A percentile compares a stretch with the other conserved stretches of the same genome.
These are phyloP conservation scores for Anolis carolinensis DNA, from an alignment of 2,113 vertebrate genomes.

Conservation along the genomic window DNA sequence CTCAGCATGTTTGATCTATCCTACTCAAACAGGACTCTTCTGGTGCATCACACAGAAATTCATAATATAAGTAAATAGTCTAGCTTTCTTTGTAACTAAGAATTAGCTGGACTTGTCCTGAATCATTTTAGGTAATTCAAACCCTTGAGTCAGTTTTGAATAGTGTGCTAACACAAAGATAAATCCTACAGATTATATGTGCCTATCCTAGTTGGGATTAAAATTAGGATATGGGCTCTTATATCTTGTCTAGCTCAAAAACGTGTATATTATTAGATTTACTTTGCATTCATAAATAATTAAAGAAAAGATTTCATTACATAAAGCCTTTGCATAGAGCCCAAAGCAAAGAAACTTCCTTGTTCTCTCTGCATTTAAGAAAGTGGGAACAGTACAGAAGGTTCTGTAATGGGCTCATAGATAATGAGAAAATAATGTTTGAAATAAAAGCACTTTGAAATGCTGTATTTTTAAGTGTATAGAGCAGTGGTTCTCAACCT, in stretches of 20 bases:
- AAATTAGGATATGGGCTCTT: too few species aligned
- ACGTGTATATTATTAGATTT: neutral
- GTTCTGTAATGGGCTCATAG: neutral
- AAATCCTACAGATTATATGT: too few species aligned
- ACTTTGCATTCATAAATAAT: neutral
- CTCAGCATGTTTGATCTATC: too few species aligned
- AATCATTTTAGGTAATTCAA: neutral
- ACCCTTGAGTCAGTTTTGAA: too few species aligned
- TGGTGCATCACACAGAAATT: neutral
- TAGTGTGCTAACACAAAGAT: too few species aligned
- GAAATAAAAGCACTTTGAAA: slow-evolving; percentile 31
- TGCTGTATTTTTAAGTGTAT: neutral
- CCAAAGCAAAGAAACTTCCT: neutral
- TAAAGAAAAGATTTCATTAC: neutral
- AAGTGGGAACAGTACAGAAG: neutral
- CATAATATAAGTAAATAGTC: neutral
- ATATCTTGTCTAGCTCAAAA: too few species aligned
- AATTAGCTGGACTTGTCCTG: neutral
- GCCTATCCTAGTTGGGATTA: too few species aligned
- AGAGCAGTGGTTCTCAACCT: too few species aligned
- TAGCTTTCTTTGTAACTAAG: neutral
- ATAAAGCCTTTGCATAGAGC: neutral
- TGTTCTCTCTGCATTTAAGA: neutral
- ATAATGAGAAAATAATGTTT: slow-evolving; percentile 4
- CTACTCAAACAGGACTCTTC: too few species aligned